A percentile compares a stretch with the other conserved stretches of the same genome.
phyloP scores from a whole-genome alignment of 2,797 vertebrate genomes.

The Squalus acanthias region DNA sequence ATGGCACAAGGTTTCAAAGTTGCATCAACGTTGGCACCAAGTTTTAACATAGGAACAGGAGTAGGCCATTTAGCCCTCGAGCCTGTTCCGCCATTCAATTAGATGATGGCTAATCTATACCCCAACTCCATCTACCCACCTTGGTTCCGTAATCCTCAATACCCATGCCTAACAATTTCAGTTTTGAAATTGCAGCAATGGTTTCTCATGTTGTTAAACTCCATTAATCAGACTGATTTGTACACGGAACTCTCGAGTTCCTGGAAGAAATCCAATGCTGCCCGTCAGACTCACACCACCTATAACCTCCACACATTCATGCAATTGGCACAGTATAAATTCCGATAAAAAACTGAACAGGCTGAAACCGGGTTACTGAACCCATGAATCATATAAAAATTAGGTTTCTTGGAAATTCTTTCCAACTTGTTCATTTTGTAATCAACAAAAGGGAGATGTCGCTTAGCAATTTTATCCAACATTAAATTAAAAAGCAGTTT shows the following conservation, averaged over 20 bases:
- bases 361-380: neutral
- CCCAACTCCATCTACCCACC: neutral
- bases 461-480: neutral
- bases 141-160: neutral
- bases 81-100: neutral
- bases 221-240: neutral
- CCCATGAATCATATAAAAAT: neutral
- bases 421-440: no score
- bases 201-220: neutral
- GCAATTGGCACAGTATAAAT: neutral
- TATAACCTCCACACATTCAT: neutral
- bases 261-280: neutral
- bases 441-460: no score
- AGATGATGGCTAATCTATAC: neutral
- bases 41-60: neutral
- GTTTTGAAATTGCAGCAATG: neutral
- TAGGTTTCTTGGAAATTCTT: neutral
- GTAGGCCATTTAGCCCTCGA: neutral
- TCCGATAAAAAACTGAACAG: neutral
- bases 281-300: neutral
- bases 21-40: neutral
- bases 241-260: neutral
- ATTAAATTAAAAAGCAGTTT: neutral
- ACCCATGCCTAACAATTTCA: neutral
- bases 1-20: neutral